Base-by-base conservation (phyloP, 2,113 vertebrate genomes). In the Rhynchopsitta pachyrhyncha region DNA sequence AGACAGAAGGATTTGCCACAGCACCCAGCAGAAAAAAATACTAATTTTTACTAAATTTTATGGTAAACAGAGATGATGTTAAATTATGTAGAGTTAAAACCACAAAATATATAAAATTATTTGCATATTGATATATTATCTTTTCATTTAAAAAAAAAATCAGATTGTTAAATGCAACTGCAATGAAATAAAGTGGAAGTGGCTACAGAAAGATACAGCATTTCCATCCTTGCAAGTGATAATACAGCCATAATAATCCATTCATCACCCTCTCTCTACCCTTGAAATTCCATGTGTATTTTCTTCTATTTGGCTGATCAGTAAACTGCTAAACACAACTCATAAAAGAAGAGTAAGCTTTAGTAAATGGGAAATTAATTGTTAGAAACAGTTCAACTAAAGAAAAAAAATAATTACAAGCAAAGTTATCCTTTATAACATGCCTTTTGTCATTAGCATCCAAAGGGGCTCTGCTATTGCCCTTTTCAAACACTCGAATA, bases 401-500 rank as follows among this genome's bases (percentile, higher is more conserved):
- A 82, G 47, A 76, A 94, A 92, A 44, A 20, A 77, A 6, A 37
- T 31, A 52, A 50, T 33, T 42, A 75, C 29, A 81, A 92, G 86
- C 31, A 96, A 66, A 29, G 2, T 74, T 94, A 86, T 96, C 79
- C 79, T 95, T 95, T 95, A 94, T 90, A 92, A 95, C 68, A 82
- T 78, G 49, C 66, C 50, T 97, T 97, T 96, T 97, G 91, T 96
- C 86, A 90, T 96, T 96, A 96, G 41, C 69, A 93, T 82, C 87
- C 85, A 86, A 69, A 79, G 63, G 74, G 82, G 41, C 16, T 55
- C 66, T 81, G 66, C 44, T 94, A 88, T 69, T 93, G 80, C 57
- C 93, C 90, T 95, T 96, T 96, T 92, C 93, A 91, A 88, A 92
- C 89, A 81, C 96, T 81, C 11, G 9, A 87, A 77, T 91, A 97